Evolutionary conservation across 1,140 invertebrate genomes (phyloP).

Genomic region (Drosophila pallidifrons): DNA sequence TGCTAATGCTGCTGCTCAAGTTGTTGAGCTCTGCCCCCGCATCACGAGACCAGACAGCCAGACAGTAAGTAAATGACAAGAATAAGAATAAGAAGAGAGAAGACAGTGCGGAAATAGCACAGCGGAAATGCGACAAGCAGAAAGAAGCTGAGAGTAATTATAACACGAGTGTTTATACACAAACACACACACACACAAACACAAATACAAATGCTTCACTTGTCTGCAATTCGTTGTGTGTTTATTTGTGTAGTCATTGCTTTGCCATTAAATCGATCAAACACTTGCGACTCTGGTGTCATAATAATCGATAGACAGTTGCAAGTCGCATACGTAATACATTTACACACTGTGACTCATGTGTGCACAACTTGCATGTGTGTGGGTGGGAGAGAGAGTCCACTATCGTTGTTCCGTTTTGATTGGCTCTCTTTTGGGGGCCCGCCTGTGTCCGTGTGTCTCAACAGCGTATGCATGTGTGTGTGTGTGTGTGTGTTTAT

Average conservation of each 20-base stretch:
- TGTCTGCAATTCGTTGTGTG: background rate
- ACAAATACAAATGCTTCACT: background rate
- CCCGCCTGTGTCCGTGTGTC: slow-evolving; percentile 43
- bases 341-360: background rate
- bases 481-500: background rate
- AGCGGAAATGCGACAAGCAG: slow-evolving; percentile 14
- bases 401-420: slow-evolving; percentile 30
- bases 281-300: slow-evolving; percentile 38
- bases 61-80: background rate
- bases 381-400: background rate
- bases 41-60: slow-evolving; percentile 17
- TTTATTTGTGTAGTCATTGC: slow-evolving; percentile 7
- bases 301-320: slow-evolving; percentile 67
- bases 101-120: slow-evolving; percentile 11
- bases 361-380: slow-evolving; percentile 1
- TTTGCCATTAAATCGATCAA: slow-evolving; percentile 49
- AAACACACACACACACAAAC: slow-evolving; percentile 2
- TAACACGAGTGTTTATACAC: background rate
- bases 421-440: slow-evolving; percentile 72
- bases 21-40: slow-evolving; percentile 37
- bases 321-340: slow-evolving; percentile 32
- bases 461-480: background rate
- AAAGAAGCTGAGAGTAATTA: slow-evolving; percentile 9
- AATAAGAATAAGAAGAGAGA: background rate
- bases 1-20: background rate